Evolutionary conservation across 2,888 invertebrate genomes (phyloP), one percentile per base, ranked within the genome.

Genomic region (Willowsia nigromaculata): DNA sequence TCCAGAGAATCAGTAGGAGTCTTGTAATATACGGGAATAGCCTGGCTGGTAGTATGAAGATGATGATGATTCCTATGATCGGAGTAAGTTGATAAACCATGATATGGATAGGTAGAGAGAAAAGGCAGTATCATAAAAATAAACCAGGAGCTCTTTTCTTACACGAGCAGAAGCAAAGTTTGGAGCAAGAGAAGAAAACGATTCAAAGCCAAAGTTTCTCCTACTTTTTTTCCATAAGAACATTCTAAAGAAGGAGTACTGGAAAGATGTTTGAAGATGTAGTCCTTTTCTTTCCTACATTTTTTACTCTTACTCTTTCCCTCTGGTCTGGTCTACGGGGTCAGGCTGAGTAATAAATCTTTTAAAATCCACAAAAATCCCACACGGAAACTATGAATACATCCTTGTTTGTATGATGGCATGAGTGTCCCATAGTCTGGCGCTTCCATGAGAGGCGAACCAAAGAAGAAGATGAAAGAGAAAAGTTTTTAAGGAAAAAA

Each of bases 351-450:
- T 89, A 91, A 92, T 92, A 92, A 92, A 92, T 92, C 91, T 91
- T 90, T 85, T 84, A 92, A 92, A 92, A 91, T 91, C 92, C 91
- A 90, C 90, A 91, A 91, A 91, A 92, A 91, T 91, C 92, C 90
- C 90, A 90, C 90, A 89, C 85, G 86, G 90, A 90, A 90, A 90
- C 90, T 90, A 87, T 90, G 71, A 88, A 88, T 81, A 88, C 87
- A 53, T 71, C 71, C 81, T 88, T 88, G 87, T 88, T 88, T 88
- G 87, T 88, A 81, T 78, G 56, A 53, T 4, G 33, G 85, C 81
- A 81, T 76, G 40, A n/a, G n/a, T 76, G 76, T 76, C 85, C 74
- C 40, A 25, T 33, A 40, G 50, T 30, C 50, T 22, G 22, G 18
- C 59, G 15, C 22, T 68, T 40, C 43, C 62, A 22, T 15, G 13